Base-by-base conservation (phyloP, 2,797 vertebrate species). In the Aeoliscus strigatus region DNA sequence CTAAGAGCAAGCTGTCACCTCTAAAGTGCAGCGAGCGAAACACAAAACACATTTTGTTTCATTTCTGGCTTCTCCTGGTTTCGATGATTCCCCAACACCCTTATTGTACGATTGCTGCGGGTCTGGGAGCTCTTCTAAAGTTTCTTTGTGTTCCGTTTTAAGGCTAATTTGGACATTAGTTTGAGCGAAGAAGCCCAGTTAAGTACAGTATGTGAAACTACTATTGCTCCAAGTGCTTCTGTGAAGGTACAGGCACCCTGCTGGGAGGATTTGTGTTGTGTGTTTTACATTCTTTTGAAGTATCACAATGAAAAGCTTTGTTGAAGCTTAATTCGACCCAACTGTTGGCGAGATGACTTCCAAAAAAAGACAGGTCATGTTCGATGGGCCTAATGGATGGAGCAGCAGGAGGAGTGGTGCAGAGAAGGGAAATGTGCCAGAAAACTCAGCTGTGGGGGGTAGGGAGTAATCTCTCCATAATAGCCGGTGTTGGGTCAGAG, bases 401-500 rank as follows among this genome's bases (percentile, higher is more conserved):
- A 71, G 53, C 60, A 54, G 74, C 63, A 38, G 36, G 52, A 64
- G 52, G 60, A 78, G 52, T 25, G 33, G 44, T 49, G 60, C 66
- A 79, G 80, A 82, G 82, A 75, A 83, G 73, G 74, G 64, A 77
- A 69, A 76, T 49, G 37, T 77, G 82, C 65, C 75, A 76, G 64
- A 79, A 76, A 86, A 57, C 74, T 55, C 70, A 73, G 73, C 65
- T 56, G 46, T 79, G 72, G 79, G 75, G 60, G 71, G 85, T 76
- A 56, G 84, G 86, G 83, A 89, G 75, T 82, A 77, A 80, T 83
- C 80, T 86, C 83, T 77, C 78, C 66, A 72, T 86, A 81, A 83
- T 76, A 84, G 49, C 66, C 77, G 72, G 65, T 74, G 62, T 38
- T 72, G 75, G 79, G 83, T 88, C 82, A 88, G 68, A 83, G 76